These are phyloP conservation scores for Calameuta idolon DNA, from an alignment of 2,888 invertebrate species.

Conservation along the genomic window DNA sequence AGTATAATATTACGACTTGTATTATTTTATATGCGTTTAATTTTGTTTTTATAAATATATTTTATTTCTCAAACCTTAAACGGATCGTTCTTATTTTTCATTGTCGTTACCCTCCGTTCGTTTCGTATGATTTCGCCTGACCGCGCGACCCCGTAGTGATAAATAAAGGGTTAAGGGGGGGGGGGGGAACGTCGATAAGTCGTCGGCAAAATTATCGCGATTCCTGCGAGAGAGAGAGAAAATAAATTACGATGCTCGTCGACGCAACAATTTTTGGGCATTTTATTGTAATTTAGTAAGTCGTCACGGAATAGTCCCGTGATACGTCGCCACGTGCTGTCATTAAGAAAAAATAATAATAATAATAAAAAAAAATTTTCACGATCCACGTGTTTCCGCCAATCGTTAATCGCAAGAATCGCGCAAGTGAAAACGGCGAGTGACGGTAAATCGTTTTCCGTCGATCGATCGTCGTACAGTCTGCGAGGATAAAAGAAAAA, in stretches of 20 bases:
- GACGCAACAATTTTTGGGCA: conserved; percentile 41
- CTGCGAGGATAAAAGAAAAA: conserved; percentile 11
- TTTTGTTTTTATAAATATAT: conserved; percentile 66
- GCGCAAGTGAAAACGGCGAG: not conserved
- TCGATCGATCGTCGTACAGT: conserved; percentile 4
- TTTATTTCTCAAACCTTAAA: conserved; percentile 57
- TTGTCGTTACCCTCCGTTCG: conserved; percentile 25
- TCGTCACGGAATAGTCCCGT: conserved; percentile 38
- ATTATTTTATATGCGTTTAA: conserved; percentile 64
- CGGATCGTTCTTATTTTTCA: conserved; percentile 15
- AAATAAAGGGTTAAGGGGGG: not conserved
- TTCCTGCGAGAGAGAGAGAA: not conserved
- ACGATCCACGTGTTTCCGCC: not conserved
- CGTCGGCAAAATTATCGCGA: not conserved
- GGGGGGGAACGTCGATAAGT: not conserved
- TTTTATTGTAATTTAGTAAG: conserved; percentile 54
- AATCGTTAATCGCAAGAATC: not conserved
- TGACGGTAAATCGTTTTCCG: not conserved
- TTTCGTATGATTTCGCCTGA: not conserved
- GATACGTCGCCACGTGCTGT: not conserved
- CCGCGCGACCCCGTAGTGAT: not conserved
- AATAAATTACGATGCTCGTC: not conserved
- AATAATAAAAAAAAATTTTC: not conserved
- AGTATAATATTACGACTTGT: conserved; percentile 56
- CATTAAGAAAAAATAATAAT: not conserved